Evolutionary conservation across 2,113 vertebrate species (phyloP), one percentile per base, ranked within the genome.

Genomic region (Delphinapterus leucas): DNA sequence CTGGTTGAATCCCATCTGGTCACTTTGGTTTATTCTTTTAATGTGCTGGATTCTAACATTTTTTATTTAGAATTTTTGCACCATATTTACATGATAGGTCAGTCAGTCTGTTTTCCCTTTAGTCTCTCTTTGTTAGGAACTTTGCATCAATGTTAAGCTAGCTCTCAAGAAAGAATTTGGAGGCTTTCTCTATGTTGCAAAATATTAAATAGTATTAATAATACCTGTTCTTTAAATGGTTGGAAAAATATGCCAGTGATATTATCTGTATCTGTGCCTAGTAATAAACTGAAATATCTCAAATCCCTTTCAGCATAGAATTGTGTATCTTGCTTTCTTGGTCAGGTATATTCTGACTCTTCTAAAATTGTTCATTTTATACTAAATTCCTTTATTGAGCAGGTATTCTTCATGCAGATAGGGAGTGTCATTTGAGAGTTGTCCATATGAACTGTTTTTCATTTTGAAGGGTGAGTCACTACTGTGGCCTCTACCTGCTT

Each of bases 161-260:
- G 36, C 36, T 88, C 31, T 77, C 61, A 73, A 21, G 70, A 65
- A 91, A 87, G 23, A 70, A 95, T 74, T 82, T 87, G 33, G n/a
- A 90, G 73, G 17, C 58, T 90, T 81, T 87, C n/a, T 86, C 20
- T 83, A 7, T 92, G 76, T 13, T 77, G 36, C 77, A 20, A 61
- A 88, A 93, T 9, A 44, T 93, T 90, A 91, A 93, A 63, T 70
- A 82, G 41, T 91, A 93, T 70, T 95, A 38, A 63, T 76, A 63
- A 60, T 73, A 82, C 44, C 67, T 55, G 20, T 70, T 86, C 44
- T 93, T 70, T 81, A 67, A 77, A 44, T 86, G n/a, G 14, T 36
- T 84, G 38, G 38, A 20, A 85, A 85, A 92, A 58, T 73, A 65
- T 2, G 25, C n/a, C 11, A 70, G n/a, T 95, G 79, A 85, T 85